Conservation (phyloP, 2,113 vertebrate genomes). For the Zosterops japonicus region DNA sequence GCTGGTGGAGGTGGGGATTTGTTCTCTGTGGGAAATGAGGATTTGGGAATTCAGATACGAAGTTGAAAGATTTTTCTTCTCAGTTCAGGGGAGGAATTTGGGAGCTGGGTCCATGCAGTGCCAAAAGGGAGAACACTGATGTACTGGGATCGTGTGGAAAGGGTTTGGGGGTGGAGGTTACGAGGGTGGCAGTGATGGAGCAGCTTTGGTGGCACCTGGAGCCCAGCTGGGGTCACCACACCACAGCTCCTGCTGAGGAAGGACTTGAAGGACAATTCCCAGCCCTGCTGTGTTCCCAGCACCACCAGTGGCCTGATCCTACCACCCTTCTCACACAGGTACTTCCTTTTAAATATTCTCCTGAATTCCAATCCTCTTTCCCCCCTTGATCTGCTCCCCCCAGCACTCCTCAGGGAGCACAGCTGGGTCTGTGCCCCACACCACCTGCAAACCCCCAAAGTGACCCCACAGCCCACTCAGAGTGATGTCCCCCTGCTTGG, state of each 20-base stretch:
- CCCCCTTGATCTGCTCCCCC: background rate
- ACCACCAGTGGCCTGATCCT: background rate
- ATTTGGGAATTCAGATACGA: too few species aligned
- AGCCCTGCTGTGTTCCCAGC: background rate
- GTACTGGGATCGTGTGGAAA: background rate
- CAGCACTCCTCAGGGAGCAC: accelerated
- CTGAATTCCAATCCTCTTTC: background rate
- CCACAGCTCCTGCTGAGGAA: background rate
- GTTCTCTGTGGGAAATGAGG: too few species aligned
- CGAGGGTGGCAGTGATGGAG: background rate
- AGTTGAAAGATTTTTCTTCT: background rate
- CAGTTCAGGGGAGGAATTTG: background rate
- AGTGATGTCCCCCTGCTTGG: accelerated
- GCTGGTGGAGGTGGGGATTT: background rate
- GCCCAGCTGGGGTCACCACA: background rate
- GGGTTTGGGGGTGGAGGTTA: background rate
- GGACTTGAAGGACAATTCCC: background rate
- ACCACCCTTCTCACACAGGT: background rate
- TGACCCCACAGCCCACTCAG: background rate
- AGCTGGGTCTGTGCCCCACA: background rate
- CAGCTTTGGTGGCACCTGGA: background rate
- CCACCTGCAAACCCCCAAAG: background rate
- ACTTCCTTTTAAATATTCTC: background rate
- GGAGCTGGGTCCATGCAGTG: accelerated
- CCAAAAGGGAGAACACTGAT: background rate